phyloP scores from a whole-genome alignment of 2,797 vertebrate genomes.

The Artibeus jamaicensis region DNA sequence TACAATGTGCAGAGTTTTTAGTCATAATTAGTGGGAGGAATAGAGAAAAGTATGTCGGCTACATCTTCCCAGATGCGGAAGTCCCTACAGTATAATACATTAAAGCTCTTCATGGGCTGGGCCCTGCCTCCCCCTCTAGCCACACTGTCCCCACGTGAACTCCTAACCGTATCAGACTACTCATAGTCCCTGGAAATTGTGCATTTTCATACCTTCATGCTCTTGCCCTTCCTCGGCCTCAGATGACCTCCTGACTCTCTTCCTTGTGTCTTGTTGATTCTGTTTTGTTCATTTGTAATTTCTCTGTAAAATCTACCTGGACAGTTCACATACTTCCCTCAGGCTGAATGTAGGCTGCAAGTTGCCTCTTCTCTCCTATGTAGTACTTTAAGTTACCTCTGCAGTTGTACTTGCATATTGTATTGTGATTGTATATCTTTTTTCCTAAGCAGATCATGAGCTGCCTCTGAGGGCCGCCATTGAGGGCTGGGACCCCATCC shows the following conservation, averaged over 20 bases:
- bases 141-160: background rate
- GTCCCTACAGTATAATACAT: background rate
- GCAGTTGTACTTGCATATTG: background rate
- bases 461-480: background rate
- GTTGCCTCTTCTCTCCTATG: background rate
- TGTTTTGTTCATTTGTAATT: background rate
- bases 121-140: background rate
- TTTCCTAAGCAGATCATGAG: background rate
- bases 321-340: background rate
- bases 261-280: background rate
- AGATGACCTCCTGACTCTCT: background rate
- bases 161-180: accelerated
- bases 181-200: background rate
- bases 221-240: background rate
- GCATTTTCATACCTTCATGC: background rate
- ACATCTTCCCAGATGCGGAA: background rate
- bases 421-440: background rate
- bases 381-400: background rate
- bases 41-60: background rate
- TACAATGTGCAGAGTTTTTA: background rate
- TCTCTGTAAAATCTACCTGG: background rate
- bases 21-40: background rate
- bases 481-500: background rate
- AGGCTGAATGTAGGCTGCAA: background rate
- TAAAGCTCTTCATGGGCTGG: background rate